Percentiles rank a stretch among this genome's conserved stretches.
Conservation (phyloP, 2,113 vertebrate species). For the Cyprinodon brontotheroides region DNA sequence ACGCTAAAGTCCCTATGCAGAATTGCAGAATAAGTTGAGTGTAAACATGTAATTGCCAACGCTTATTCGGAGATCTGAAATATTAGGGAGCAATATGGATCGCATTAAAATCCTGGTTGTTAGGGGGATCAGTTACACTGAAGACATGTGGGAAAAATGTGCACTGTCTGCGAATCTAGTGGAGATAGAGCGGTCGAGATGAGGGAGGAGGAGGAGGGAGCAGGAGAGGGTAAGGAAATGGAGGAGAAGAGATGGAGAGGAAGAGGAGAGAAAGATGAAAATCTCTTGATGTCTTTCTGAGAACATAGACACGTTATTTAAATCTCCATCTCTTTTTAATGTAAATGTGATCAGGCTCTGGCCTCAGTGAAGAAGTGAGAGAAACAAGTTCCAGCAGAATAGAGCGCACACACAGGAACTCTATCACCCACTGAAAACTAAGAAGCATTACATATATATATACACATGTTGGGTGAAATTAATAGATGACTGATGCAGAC, state of each 20-base stretch:
- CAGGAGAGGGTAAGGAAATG: slow-evolving; percentile 79
- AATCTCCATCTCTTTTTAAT: slow-evolving; percentile 91
- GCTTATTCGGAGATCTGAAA: slow-evolving; percentile 81
- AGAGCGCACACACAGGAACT: slow-evolving; percentile 10
- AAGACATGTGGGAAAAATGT: slow-evolving; percentile 90
- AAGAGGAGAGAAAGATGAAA: slow-evolving; percentile 80
- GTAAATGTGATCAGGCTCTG: slow-evolving; percentile 91
- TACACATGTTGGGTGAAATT: slow-evolving; percentile 41
- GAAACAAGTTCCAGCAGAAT: slow-evolving; percentile 75
- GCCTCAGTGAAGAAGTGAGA: slow-evolving; percentile 76
- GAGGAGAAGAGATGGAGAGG: slow-evolving; percentile 82
- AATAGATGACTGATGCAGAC: slow-evolving; percentile 23
- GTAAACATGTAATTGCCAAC: slow-evolving; percentile 83
- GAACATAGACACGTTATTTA: slow-evolving; percentile 94
- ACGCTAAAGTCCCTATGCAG: slow-evolving; percentile 66
- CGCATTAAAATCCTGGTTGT: slow-evolving; percentile 81
- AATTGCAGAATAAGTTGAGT: slow-evolving; percentile 80
- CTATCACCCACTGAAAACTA: slow-evolving; percentile 1
- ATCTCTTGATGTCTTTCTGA: slow-evolving; percentile 88
- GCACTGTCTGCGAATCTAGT: slow-evolving; percentile 86
- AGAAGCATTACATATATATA: slow-evolving; percentile 12
- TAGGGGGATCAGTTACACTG: slow-evolving; percentile 79
- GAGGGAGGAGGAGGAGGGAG: slow-evolving; percentile 58
- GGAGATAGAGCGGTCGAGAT: slow-evolving; percentile 90
- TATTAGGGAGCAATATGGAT: slow-evolving; percentile 81